A percentile compares a stretch with the other conserved stretches of the same genome.
Evolutionary conservation across 2,113 vertebrate genomes (phyloP).

Genomic region (Litocranius walleri): DNA sequence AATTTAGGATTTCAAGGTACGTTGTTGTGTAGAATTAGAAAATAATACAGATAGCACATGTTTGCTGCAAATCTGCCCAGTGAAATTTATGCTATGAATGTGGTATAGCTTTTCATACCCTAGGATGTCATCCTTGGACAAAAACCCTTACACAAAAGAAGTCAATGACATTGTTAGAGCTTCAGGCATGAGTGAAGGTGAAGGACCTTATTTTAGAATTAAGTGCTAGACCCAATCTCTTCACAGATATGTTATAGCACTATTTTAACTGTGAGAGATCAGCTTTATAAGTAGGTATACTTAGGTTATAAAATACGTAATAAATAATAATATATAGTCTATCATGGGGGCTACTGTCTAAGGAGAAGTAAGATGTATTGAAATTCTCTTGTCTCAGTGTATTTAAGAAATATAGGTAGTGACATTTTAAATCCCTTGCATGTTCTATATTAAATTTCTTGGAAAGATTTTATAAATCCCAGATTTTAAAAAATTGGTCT

Average conservation of each 20-base stretch:
- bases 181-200: neutral
- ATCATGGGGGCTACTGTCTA: neutral
- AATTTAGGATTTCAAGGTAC: neutral
- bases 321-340: neutral
- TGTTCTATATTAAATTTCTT: neutral
- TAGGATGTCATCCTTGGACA: neutral
- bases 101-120: neutral
- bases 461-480: conserved; percentile 3
- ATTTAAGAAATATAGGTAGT: neutral
- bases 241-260: neutral
- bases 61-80: neutral
- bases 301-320: neutral
- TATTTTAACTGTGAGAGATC: neutral
- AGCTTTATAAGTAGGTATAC: neutral
- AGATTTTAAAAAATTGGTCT: neutral
- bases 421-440: neutral
- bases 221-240: neutral
- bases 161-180: neutral
- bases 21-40: neutral
- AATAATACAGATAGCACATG: neutral
- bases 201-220: neutral
- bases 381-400: neutral
- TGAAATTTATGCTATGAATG: neutral
- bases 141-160: neutral
- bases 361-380: neutral